Evolutionary conservation across 2,888 invertebrate species (phyloP).

Genomic region (Bellardia pandia): DNA sequence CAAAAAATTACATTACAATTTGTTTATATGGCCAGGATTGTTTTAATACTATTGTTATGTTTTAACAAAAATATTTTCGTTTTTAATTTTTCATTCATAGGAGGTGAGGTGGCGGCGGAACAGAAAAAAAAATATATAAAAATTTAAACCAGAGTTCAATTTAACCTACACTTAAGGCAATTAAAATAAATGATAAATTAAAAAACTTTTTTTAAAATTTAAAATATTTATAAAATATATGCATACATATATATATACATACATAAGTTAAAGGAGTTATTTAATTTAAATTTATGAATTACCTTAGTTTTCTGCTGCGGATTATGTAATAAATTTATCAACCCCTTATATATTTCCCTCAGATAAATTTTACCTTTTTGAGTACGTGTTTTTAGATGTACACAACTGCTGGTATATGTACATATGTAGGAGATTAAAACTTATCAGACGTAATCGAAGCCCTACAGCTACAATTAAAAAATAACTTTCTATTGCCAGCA

Average conservation of each 20-base stretch:
- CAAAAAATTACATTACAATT: slow-evolving; percentile 56
- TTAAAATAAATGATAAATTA: slow-evolving; percentile 52
- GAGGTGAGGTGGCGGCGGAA: too few species aligned
- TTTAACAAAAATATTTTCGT: slow-evolving; percentile 15
- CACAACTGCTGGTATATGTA: not conserved
- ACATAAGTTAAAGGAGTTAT: not conserved
- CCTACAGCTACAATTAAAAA: slow-evolving; percentile 71
- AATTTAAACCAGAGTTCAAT: not conserved
- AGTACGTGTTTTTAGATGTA: not conserved
- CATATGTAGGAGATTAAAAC: slow-evolving; percentile 74
- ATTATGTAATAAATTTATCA: slow-evolving; percentile 74
- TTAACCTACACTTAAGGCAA: not conserved
- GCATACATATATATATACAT: too few species aligned
- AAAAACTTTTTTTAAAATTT: not conserved
- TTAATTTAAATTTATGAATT: slow-evolving; percentile 45
- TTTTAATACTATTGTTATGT: slow-evolving; percentile 59
- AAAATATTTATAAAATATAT: not conserved
- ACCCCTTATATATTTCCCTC: slow-evolving; percentile 18
- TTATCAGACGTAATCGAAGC: slow-evolving; percentile 75
- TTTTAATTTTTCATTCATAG: not conserved
- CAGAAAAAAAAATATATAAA: not conserved
- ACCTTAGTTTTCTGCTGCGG: slow-evolving; percentile 50
- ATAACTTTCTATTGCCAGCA: slow-evolving; percentile 46
- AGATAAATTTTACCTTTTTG: slow-evolving; percentile 21
- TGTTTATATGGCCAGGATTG: slow-evolving; percentile 56